Conservation (phyloP, 2,888 invertebrate species). For the Tryphoninae sp. region DNA sequence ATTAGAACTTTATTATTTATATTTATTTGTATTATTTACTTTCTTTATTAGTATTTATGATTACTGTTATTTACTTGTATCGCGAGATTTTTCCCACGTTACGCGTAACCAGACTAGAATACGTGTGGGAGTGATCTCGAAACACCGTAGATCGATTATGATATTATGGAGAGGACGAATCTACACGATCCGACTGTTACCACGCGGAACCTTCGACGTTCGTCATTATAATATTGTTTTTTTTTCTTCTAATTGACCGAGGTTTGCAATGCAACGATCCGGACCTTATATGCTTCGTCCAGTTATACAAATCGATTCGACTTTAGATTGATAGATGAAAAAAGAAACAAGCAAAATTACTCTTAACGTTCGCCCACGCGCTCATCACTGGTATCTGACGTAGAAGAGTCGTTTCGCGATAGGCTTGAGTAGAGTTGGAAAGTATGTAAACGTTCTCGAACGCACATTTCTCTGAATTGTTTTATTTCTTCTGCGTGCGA, state of each 20-base stretch:
- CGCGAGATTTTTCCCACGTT: conserved; percentile 23
- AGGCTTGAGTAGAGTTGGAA: not conserved
- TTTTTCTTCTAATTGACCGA: conserved; percentile 14
- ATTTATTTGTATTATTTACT: too few relatives aligned
- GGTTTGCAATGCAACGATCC: conserved; percentile 40
- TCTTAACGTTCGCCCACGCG: conserved; percentile 43
- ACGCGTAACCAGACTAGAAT: not conserved
- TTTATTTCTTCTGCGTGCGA: conserved; percentile 18
- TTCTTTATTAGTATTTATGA: not conserved
- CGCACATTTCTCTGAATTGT: conserved; percentile 32
- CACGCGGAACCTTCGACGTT: conserved; percentile 62
- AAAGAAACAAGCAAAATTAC: conserved; percentile 33
- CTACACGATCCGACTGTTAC: conserved; percentile 35
- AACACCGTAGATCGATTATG: conserved; percentile 28
- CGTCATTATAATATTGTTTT: conserved; percentile 29
- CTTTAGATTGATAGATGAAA: conserved; percentile 7
- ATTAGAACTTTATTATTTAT: too few relatives aligned
- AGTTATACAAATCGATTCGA: not conserved
- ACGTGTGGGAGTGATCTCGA: conserved; percentile 38
- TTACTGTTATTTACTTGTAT: not conserved
- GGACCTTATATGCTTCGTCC: conserved; percentile 55
- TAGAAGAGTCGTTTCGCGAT: not conserved
- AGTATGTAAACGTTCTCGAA: not conserved
- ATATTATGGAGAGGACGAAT: conserved; percentile 45
- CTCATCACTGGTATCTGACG: not conserved